Evolutionary conservation across 2,888 invertebrate species (phyloP).

Genomic region (Autographa pulchrina): DNA sequence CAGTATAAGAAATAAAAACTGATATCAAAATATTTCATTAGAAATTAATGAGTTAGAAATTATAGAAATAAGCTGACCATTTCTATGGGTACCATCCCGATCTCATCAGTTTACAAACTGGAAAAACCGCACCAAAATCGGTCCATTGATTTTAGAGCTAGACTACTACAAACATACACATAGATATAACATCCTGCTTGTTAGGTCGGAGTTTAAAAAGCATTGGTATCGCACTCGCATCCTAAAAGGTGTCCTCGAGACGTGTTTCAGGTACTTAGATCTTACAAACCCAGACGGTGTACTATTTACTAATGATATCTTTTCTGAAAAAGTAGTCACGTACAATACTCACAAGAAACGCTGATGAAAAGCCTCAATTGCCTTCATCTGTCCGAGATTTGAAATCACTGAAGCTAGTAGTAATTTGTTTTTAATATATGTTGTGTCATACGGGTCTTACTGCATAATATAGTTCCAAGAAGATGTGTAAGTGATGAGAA

Average conservation of each 20-base stretch:
- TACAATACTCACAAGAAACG: slow-evolving; percentile 26
- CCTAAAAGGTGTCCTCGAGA: slow-evolving; percentile 49
- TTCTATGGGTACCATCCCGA: too few relatives aligned
- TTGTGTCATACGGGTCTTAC: not conserved
- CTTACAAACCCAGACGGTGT: slow-evolving; percentile 23
- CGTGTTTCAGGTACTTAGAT: slow-evolving; percentile 30
- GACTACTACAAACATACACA: too few relatives aligned
- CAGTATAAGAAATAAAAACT: slow-evolving; percentile 37
- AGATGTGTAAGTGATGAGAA: not conserved
- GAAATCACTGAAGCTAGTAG: not conserved
- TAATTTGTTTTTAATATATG: not conserved
- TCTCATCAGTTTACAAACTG: too few relatives aligned
- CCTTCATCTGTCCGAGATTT: not conserved
- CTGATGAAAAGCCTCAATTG: slow-evolving; percentile 12
- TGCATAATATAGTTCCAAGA: not conserved
- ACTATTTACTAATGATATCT: slow-evolving; percentile 46
- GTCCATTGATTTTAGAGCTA: too few relatives aligned
- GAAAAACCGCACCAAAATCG: too few relatives aligned
- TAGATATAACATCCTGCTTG: not conserved
- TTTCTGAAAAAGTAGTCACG: slow-evolving; percentile 42
- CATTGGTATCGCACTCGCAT: slow-evolving; percentile 46
- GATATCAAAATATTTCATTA: not conserved
- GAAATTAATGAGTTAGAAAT: not conserved
- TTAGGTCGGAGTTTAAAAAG: slow-evolving; percentile 10
- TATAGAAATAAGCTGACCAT: too few relatives aligned